Conservation (phyloP, 2,113 vertebrate genomes). For the Picathartes gymnocephalus region DNA sequence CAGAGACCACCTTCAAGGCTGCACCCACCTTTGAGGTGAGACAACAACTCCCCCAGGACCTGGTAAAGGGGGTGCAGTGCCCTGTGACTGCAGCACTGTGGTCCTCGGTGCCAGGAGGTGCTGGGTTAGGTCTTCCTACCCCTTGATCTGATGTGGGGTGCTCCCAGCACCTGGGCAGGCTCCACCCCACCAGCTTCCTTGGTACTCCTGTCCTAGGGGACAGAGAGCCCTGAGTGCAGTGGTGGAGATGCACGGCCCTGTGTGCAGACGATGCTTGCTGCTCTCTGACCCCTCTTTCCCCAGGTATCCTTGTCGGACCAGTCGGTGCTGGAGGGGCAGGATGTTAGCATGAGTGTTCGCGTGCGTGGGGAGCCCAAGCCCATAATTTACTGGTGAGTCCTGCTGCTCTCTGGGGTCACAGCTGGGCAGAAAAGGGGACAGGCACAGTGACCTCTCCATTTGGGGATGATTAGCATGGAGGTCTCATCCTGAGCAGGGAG, state of each 20-base stretch:
- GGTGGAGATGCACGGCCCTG: neutral
- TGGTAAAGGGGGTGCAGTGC: neutral
- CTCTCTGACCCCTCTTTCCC: neutral
- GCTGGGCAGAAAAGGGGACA: neutral
- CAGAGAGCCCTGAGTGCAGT: neutral
- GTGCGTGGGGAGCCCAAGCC: conserved; percentile 93
- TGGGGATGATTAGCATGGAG: neutral
- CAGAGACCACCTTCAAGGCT: conserved; percentile 82
- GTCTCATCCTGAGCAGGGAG: neutral
- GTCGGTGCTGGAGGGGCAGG: conserved; percentile 88
- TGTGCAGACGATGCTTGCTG: neutral
- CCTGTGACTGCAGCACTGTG: neutral
- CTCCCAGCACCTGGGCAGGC: neutral
- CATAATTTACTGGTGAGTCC: conserved; percentile 92
- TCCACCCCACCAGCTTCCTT: neutral
- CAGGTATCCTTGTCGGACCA: conserved; percentile 87
- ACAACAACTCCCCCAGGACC: rapidly evolving
- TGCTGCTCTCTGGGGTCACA: neutral
- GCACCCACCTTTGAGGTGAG: conserved; percentile 92
- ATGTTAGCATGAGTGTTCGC: conserved; percentile 87
- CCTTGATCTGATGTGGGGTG: neutral
- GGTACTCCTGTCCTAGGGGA: neutral
- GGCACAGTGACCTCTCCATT: neutral
- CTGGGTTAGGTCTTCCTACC: neutral
- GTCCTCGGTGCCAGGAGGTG: neutral